Conservation (phyloP, 2,113 vertebrate species). For the Nycticryphes semicollaris region DNA sequence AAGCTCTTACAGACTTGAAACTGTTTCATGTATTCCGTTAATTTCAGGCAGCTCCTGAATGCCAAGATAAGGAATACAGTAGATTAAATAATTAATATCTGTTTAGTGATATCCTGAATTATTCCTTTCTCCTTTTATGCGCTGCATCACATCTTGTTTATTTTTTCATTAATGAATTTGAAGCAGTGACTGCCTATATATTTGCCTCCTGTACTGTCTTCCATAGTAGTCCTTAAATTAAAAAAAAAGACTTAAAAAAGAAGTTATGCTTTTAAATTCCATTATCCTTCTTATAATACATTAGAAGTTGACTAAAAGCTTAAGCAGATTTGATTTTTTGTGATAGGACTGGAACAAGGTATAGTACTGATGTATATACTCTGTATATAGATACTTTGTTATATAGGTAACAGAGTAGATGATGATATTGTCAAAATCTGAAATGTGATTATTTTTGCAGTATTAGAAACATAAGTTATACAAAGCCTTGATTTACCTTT, state of each 20-base stretch:
- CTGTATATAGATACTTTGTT: neutral
- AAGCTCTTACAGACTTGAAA: neutral
- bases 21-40: neutral
- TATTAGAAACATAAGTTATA: neutral
- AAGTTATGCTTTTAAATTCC: neutral
- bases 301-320: neutral
- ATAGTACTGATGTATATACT: too few species aligned
- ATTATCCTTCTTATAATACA: neutral
- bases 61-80: neutral
- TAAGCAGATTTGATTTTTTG: neutral
- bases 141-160: neutral
- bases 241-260: neutral
- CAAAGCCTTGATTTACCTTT: neutral
- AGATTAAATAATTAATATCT: neutral
- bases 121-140: neutral
- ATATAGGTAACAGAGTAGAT: neutral
- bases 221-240: neutral
- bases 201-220: neutral
- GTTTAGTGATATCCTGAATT: neutral
- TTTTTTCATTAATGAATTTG: neutral
- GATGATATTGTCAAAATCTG: neutral
- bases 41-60: neutral
- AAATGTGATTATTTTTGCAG: neutral
- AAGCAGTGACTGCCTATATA: neutral
- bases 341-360: neutral